Conservation (phyloP, 2,888 invertebrate species). For the Tetropium fuscum region DNA sequence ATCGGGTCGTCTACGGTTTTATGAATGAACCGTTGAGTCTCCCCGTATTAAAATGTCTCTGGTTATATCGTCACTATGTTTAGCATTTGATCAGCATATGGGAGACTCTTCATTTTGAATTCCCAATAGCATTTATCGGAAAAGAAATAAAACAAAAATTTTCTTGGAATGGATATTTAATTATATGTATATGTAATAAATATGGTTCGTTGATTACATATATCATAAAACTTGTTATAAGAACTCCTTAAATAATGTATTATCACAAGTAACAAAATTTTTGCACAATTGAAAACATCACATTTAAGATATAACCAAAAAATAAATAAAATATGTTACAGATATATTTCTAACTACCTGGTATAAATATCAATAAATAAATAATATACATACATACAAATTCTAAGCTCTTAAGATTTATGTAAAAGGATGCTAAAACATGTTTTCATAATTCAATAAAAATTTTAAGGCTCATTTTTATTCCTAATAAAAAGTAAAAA, state of each 20-base stretch:
- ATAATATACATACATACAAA: slow-evolving; percentile 48
- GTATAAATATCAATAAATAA: slow-evolving; percentile 50
- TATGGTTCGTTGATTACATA: slow-evolving; percentile 24
- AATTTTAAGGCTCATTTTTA: slow-evolving; percentile 42
- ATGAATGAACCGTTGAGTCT: too few relatives aligned
- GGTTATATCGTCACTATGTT: too few relatives aligned
- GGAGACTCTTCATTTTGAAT: too few relatives aligned
- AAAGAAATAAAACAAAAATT: too few relatives aligned
- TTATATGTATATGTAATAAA: slow-evolving; percentile 24
- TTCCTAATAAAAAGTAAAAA: slow-evolving; percentile 35
- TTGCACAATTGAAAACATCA: slow-evolving; percentile 3
- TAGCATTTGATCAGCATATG: too few relatives aligned
- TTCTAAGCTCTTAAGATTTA: slow-evolving; percentile 43
- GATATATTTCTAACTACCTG: slow-evolving; percentile 25
- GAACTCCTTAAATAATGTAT: slow-evolving; percentile 5
- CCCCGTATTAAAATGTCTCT: too few relatives aligned
- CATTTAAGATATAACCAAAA: slow-evolving; percentile 7
- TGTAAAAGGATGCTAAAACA: slow-evolving; percentile 33
- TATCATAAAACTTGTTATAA: neutral
- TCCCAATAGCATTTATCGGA: too few relatives aligned
- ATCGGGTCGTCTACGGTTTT: too few relatives aligned
- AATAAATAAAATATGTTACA: slow-evolving; percentile 22
- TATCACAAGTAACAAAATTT: slow-evolving; percentile 16
- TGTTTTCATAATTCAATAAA: slow-evolving; percentile 35
- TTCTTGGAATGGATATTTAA: slow-evolving; percentile 21